Evolutionary conservation across 2,797 vertebrate genomes (phyloP), one percentile per base, ranked within the genome.

Genomic region (Myripristis jacobus): DNA sequence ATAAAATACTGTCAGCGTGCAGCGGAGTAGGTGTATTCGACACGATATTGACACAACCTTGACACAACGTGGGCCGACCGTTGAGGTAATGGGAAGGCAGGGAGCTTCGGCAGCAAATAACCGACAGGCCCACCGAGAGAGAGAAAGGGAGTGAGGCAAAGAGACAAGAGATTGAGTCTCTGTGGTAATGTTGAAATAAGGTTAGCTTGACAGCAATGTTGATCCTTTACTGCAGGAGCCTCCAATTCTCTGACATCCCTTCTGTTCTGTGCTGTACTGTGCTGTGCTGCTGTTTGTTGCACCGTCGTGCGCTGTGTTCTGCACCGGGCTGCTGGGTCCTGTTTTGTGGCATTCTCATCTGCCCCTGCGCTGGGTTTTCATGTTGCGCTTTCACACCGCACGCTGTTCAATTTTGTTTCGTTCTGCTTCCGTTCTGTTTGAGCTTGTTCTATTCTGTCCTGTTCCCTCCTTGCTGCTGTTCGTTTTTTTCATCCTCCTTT

Each of bases 101-200:
- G 50, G 68, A 79, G 77, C 63, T 59, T 53, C 69, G 4, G 71
- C 73, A 52, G 84, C 70, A 75, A 80, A 84, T 70, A 83, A 77
- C 68, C 60, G 34, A 81, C 77, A 73, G 74, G 58, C 75, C 86
- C 66, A 27, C 60, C 1, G 64, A 77, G 80, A 79, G 63, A 21
- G 44, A n/a, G 18, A 36, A 15, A 43, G 44, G 52, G 36, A 34
- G 64, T 27, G 67, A 87, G 59, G 22, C 73, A 77, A 60, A 43
- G 59, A 79, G 75, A 77, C 73, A 54, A 65, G 70, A 75, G 73
- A 85, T 73, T 76, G 73, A 84, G 73, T 65, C 66, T 82, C 70
- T 79, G 77, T 71, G 64, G 82, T 80, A 82, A 88, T 86, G 82
- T 77, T 83, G 58, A 86, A 89, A 86, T 81, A 79, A 87, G 82